These are phyloP conservation scores for Erynnis tages DNA, from an alignment of 2,888 invertebrate genomes.

Conservation along the genomic window DNA sequence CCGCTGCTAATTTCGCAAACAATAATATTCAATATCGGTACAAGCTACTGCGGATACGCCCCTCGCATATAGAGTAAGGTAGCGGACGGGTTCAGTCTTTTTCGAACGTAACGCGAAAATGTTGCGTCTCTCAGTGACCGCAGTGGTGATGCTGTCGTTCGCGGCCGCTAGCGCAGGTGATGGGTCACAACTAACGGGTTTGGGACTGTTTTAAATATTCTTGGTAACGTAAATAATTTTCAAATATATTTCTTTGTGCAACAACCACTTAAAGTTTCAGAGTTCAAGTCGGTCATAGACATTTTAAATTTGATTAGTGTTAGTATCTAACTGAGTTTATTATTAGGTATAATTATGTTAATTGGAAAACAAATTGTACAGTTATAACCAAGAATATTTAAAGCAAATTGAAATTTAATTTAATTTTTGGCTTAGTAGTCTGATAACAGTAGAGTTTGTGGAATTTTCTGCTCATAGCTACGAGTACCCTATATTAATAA, in stretches of 20 bases:
- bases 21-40: conserved; percentile 57
- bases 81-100: conserved; percentile 3
- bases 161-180: conserved; percentile 42
- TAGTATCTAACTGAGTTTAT: no score
- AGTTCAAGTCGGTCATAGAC: no score
- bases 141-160: conserved; percentile 46
- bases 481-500: no score
- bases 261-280: no score
- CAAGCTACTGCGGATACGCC: conserved; percentile 38
- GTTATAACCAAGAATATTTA: conserved; percentile 17
- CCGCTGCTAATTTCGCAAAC: conserved; percentile 48
- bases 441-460: conserved; percentile 36
- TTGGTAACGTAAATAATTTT: background rate
- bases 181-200: conserved; percentile 45
- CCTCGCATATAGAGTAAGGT: conserved; percentile 23
- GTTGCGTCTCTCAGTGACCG: conserved; percentile 45
- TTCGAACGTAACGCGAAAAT: conserved; percentile 31
- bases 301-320: no score
- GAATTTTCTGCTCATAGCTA: conserved; percentile 28
- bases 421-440: conserved; percentile 46
- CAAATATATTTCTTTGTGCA: no score
- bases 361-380: no score
- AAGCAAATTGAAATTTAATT: conserved; percentile 32
- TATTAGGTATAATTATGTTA: no score
- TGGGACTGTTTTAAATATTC: conserved; percentile 9